These are phyloP conservation scores for Heliconius hortense DNA, from an alignment of 2,888 invertebrate species.

Conservation along the genomic window DNA sequence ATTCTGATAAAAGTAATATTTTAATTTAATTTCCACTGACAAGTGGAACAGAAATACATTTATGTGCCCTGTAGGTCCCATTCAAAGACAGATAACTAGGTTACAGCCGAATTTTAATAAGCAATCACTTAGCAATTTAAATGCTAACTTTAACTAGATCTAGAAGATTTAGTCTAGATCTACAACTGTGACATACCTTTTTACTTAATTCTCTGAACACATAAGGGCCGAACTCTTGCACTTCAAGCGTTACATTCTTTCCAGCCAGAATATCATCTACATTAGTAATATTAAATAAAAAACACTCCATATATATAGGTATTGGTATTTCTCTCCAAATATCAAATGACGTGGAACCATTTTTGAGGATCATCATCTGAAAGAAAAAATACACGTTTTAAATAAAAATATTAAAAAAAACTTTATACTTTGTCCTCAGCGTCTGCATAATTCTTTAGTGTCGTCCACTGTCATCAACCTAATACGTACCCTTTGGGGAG, in stretches of 20 bases:
- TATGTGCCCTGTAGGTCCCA: background rate
- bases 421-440: too few relatives aligned
- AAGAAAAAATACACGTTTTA: conserved; percentile 39
- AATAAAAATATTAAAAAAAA: background rate
- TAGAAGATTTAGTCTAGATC: background rate
- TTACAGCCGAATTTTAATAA: background rate
- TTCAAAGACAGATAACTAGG: background rate
- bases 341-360: conserved; percentile 84
- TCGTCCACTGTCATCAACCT: too few relatives aligned
- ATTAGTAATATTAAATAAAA: conserved; percentile 91
- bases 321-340: conserved; percentile 92
- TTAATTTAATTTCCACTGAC: too few relatives aligned
- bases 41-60: too few relatives aligned
- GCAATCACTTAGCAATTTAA: background rate
- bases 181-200: conserved; percentile 62
- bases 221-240: conserved; percentile 88
- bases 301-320: conserved; percentile 89
- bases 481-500: too few relatives aligned
- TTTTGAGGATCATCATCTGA: conserved; percentile 85
- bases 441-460: background rate
- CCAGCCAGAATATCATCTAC: conserved; percentile 81
- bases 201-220: conserved; percentile 84
- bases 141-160: background rate
- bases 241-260: conserved; percentile 78
- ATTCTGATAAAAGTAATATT: too few relatives aligned